These are phyloP conservation scores for Papilio aristodemus DNA, from an alignment of 1,140 invertebrate species.

Conservation along the genomic window DNA sequence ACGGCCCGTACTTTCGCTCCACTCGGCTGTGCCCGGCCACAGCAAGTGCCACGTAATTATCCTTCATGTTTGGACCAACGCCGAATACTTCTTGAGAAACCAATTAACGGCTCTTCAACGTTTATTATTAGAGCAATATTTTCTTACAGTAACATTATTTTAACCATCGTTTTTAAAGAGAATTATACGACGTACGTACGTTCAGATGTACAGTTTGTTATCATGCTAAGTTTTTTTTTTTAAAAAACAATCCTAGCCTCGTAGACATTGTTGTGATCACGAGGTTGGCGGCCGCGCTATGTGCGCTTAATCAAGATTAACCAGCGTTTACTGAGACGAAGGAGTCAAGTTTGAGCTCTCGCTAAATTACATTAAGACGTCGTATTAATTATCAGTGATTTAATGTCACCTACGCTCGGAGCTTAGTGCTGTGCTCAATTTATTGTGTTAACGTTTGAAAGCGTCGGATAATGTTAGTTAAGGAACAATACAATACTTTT, in stretches of 20 bases:
- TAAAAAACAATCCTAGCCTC: neutral
- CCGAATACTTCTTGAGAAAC: slow-evolving; percentile 2
- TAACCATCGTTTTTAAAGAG: neutral
- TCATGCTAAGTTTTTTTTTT: too few species aligned
- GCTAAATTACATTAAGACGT: slow-evolving; percentile 31
- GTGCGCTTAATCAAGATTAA: slow-evolving; percentile 33
- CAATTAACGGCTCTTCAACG: neutral
- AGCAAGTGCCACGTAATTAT: neutral
- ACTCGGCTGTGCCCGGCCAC: slow-evolving; percentile 17
- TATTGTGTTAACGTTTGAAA: slow-evolving; percentile 6
- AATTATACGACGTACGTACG: neutral
- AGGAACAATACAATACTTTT: neutral
- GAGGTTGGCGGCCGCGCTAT: slow-evolving; percentile 9
- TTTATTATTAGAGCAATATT: neutral
- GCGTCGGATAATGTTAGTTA: neutral
- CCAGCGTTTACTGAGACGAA: slow-evolving; percentile 22
- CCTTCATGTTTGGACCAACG: slow-evolving; percentile 2
- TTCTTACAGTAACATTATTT: neutral
- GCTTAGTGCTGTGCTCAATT: slow-evolving; percentile 4
- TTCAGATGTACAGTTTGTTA: too few species aligned
- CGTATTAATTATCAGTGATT: slow-evolving; percentile 29
- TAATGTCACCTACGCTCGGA: slow-evolving; percentile 17
- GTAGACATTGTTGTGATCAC: slow-evolving; percentile 20
- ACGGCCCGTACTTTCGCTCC: neutral
- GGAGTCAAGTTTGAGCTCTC: slow-evolving; percentile 29